Conservation (phyloP, 2,113 vertebrate genomes). For the Heloderma charlesbogerti region DNA sequence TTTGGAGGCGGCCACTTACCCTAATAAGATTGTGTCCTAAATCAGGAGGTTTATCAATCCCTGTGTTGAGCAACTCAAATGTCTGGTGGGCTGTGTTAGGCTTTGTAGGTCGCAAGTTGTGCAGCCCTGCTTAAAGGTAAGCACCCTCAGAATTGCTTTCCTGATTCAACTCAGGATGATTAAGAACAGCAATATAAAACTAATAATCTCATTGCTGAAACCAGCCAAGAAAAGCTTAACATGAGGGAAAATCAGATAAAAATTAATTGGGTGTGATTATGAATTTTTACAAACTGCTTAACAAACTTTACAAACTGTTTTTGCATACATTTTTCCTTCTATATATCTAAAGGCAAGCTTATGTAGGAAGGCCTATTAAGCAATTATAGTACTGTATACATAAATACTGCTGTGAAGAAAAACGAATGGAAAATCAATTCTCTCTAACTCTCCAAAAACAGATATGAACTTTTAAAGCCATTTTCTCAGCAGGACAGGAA, state of each 20-base stretch:
- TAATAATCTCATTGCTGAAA: constrained; percentile 6
- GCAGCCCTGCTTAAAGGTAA: background rate
- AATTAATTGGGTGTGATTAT: constrained; percentile 8
- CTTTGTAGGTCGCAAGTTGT: background rate
- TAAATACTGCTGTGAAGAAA: background rate
- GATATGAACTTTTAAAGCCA: background rate
- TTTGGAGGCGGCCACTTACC: no score
- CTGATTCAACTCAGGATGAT: background rate
- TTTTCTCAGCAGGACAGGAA: background rate
- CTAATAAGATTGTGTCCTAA: no score
- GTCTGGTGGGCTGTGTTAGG: background rate
- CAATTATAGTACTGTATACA: background rate
- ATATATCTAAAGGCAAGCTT: constrained; percentile 9
- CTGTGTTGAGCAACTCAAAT: background rate
- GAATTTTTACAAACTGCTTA: constrained; percentile 35
- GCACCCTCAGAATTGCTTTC: background rate
- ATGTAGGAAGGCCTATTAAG: background rate
- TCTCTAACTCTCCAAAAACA: background rate
- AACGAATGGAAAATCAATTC: constrained; percentile 2
- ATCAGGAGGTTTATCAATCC: background rate
- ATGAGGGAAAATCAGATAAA: constrained; percentile 28
- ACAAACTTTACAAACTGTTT: no score
- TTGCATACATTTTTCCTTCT: background rate
- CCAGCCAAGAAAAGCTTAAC: constrained; percentile 20
- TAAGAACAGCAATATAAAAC: background rate